phyloP scores from a whole-genome alignment of 2,113 vertebrate genomes.

The Neogobius melanostomus region DNA sequence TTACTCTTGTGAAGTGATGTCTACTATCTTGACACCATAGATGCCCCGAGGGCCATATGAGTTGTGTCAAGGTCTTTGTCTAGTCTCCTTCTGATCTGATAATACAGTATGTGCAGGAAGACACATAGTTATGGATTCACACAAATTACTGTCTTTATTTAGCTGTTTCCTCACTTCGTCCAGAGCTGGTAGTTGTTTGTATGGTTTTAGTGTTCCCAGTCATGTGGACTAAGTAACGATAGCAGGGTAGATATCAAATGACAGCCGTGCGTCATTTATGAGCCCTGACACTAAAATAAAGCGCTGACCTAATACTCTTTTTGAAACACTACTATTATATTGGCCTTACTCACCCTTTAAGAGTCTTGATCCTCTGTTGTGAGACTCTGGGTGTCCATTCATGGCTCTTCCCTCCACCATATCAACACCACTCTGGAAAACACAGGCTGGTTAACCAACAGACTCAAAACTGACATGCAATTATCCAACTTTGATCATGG shows the following conservation, averaged over 20 bases:
- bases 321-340: slow-evolving; percentile 13
- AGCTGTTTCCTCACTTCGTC: slow-evolving; percentile 32
- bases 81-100: slow-evolving; percentile 52
- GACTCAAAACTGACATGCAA: not conserved
- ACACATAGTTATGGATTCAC: slow-evolving; percentile 63
- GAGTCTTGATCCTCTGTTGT: slow-evolving; percentile 26
- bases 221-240: not conserved
- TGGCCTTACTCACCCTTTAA: slow-evolving; percentile 48
- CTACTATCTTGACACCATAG: too few species aligned
- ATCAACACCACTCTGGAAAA: slow-evolving; percentile 37
- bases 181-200: slow-evolving; percentile 20
- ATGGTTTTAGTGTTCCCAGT: slow-evolving; percentile 10
- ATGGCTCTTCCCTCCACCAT: slow-evolving; percentile 32
- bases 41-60: not conserved
- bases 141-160: slow-evolving; percentile 63
- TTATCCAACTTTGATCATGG: not conserved
- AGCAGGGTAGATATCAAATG: not conserved
- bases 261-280: not conserved
- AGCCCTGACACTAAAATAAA: slow-evolving; percentile 15
- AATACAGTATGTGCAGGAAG: slow-evolving; percentile 18
- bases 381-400: slow-evolving; percentile 33
- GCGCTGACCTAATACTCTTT: slow-evolving; percentile 25
- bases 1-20: too few species aligned
- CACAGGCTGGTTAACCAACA: not conserved
- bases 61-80: slow-evolving; percentile 33